A percentile compares a stretch with the other conserved stretches of the same genome.
phyloP scores from a whole-genome alignment of 2,888 invertebrate genomes.

The Cecidostiba fungosa region DNA sequence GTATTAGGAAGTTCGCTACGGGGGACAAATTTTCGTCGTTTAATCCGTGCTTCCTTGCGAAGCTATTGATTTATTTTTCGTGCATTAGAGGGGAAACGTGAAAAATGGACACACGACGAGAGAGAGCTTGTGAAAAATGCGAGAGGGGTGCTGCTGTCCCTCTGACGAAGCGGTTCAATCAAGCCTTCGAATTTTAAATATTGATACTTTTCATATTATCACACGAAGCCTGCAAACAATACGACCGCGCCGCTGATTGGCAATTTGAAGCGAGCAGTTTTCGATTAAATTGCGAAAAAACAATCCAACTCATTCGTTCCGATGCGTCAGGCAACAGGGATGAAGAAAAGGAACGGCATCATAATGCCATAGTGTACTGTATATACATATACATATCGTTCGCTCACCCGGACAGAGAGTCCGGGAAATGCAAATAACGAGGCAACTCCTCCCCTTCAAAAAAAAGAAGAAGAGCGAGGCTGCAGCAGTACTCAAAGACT shows the following conservation, averaged over 20 bases:
- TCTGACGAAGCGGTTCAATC: neutral
- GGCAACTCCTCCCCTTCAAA: neutral
- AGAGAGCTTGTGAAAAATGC: neutral
- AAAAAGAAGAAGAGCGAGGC: neutral
- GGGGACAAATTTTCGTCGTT: neutral
- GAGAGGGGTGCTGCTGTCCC: neutral
- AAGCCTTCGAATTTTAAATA: neutral
- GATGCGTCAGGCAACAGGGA: neutral
- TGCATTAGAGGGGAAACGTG: neutral
- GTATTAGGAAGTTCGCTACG: neutral
- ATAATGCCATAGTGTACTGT: conserved; percentile 28
- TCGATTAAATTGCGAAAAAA: no score
- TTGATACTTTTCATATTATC: neutral
- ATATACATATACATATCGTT: neutral
- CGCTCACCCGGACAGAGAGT: neutral
- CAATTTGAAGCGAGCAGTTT: no score
- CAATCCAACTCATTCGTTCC: no score
- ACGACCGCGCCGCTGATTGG: no score
- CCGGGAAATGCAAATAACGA: conserved; percentile 52
- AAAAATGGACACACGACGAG: neutral
- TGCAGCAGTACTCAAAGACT: neutral
- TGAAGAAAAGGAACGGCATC: neutral
- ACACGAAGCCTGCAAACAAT: no score
- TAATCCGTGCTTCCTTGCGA: neutral
- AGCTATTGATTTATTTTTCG: neutral